These are phyloP conservation scores for Actinia equina DNA, from an alignment of 64 coral and sea anemone genomes.

Conservation along the genomic window DNA sequence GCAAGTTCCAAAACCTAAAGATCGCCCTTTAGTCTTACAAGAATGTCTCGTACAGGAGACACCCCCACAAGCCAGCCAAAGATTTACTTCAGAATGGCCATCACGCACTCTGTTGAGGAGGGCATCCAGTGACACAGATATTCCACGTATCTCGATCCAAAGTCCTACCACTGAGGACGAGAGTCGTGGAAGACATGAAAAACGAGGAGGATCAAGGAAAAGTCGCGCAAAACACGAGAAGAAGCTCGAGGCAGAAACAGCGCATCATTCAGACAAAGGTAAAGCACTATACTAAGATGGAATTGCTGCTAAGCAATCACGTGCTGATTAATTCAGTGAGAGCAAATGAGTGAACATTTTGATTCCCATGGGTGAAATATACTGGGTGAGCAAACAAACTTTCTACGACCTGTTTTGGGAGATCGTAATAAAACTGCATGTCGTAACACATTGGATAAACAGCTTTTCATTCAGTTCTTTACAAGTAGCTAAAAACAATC, in stretches of 20 bases:
- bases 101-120: background rate
- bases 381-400: too few species aligned
- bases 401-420: too few species aligned
- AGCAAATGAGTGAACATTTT: too few species aligned
- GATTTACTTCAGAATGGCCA: background rate
- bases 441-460: too few species aligned
- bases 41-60: background rate
- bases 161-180: slow-evolving; percentile 87
- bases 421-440: too few species aligned
- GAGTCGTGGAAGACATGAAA: slow-evolving; percentile 2
- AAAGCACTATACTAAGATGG: background rate
- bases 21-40: background rate
- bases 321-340: too few species aligned
- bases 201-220: background rate
- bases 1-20: background rate
- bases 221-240: background rate
- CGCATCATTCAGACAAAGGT: background rate
- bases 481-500: too few species aligned
- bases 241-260: slow-evolving; percentile 1
- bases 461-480: too few species aligned
- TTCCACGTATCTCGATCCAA: slow-evolving; percentile 69
- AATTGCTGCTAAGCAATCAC: too few species aligned
- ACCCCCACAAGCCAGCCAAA: background rate
- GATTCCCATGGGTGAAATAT: too few species aligned
- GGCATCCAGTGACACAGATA: slow-evolving; percentile 26